Percentiles rank a stretch among this genome's conserved stretches.
phyloP scores from a whole-genome alignment of 2,888 invertebrate genomes.

The Acheta domesticus region DNA sequence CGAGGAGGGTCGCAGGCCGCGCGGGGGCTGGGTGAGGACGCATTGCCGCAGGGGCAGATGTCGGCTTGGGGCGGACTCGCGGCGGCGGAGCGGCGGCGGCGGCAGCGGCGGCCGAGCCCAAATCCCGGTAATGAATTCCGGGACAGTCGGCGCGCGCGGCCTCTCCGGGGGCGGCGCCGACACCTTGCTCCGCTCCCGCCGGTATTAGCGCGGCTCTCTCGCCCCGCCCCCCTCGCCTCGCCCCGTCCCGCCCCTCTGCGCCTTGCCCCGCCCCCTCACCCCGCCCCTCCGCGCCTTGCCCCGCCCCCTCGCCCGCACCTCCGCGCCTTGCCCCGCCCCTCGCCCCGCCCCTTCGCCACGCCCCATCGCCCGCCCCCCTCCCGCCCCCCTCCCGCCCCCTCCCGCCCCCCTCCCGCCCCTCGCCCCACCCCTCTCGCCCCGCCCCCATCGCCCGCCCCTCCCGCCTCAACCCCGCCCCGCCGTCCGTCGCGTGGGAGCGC shows the following conservation, averaged over 20 bases:
- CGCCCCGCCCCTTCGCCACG: too few relatives aligned
- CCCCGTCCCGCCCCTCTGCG: too few relatives aligned
- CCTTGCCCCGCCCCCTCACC: too few relatives aligned
- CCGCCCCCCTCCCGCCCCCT: too few relatives aligned
- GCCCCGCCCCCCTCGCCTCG: too few relatives aligned
- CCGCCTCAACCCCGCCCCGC: neutral
- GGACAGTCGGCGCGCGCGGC: constrained; percentile 24
- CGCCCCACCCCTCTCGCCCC: neutral
- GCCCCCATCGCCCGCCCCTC: too few relatives aligned
- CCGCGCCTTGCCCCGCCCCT: too few relatives aligned
- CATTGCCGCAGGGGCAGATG: neutral
- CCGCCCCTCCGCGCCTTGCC: too few relatives aligned
- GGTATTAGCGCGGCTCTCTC: neutral
- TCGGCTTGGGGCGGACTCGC: neutral
- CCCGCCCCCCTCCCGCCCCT: too few relatives aligned
- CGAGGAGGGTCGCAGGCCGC: neutral
- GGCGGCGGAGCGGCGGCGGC: too few relatives aligned
- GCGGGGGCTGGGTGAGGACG: neutral
- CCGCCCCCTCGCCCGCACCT: too few relatives aligned
- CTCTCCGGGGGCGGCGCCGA: neutral
- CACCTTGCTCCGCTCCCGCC: neutral
- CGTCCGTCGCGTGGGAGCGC: neutral
- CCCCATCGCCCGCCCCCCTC: too few relatives aligned
- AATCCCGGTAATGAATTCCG: constrained; percentile 34
- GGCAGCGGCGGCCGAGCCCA: neutral